These are phyloP conservation scores for Callyntrura guangdongensis DNA, from an alignment of 2,888 invertebrate genomes.

Conservation along the genomic window DNA sequence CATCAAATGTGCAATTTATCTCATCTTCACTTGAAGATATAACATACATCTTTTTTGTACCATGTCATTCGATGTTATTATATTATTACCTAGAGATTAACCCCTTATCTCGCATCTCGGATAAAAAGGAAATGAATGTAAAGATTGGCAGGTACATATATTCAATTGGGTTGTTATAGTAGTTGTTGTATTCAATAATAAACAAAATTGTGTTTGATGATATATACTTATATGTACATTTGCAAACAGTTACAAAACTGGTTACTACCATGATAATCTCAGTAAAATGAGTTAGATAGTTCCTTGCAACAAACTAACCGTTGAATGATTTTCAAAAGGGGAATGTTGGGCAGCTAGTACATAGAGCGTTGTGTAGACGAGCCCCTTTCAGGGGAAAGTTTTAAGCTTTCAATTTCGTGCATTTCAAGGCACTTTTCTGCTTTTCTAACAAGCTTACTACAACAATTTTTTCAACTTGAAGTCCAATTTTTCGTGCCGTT, in stretches of 20 bases:
- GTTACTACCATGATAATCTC: not conserved
- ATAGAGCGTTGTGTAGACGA: too few relatives aligned
- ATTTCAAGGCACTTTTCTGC: not conserved
- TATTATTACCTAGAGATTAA: too few relatives aligned
- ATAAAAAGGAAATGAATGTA: too few relatives aligned
- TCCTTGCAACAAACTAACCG: not conserved
- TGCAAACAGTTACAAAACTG: too few relatives aligned
- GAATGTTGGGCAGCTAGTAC: not conserved
- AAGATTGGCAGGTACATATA: too few relatives aligned
- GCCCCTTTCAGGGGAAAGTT: too few relatives aligned
- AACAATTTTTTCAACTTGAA: not conserved
- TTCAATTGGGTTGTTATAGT: too few relatives aligned
- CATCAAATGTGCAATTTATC: too few relatives aligned
- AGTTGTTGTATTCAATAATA: not conserved
- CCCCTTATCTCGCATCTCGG: too few relatives aligned
- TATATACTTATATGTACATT: not conserved
- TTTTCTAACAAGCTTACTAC: not conserved
- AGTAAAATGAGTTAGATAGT: not conserved
- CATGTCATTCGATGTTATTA: too few relatives aligned
- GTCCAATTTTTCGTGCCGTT: slow-evolving; percentile 1
- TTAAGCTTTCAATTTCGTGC: not conserved
- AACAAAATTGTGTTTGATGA: not conserved
- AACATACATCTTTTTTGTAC: too few relatives aligned
- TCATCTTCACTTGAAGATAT: too few relatives aligned
- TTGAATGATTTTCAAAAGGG: not conserved